Evolutionary conservation across 1,140 invertebrate genomes (phyloP), one percentile per base, ranked within the genome.

Genomic region (Dinothrombium tinctorium): DNA sequence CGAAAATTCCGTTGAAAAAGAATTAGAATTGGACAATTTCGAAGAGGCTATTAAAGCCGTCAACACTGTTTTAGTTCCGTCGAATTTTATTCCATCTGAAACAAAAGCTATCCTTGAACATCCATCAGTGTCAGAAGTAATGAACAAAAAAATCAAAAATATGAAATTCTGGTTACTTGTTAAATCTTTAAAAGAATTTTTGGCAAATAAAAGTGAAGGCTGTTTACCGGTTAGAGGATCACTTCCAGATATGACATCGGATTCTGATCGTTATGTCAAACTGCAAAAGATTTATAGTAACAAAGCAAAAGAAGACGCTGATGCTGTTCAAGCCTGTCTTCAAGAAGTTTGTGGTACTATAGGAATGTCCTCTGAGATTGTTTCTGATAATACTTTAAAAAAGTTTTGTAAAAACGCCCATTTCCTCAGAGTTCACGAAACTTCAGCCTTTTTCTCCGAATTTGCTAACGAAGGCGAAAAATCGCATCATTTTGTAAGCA

Each of bases 161-260:
- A 12, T 12, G 15, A 50, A 55, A 33, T 96, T 96, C 59, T 98
- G 90, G 90, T 76, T 95, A 19, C 73, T 95, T 63, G 76, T 74
- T 32, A 71, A 74, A 51, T 87, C 86, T 3, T 56, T 98, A 0
- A 73, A 76, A 61, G 75, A 82, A 53, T 94, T 95, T 63, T 67
- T 78, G 50, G 71, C 74, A 37, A 15, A 38, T 41, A 39, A 39
- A 35, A 25, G 37, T 15, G 6, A 41, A 23, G 81, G 79, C 8
- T 62, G 64, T 36, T 59, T 96, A 19, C 90, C 92, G 7, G 53
- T 98, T 4, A 68, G 74, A 50, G 92, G 92, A 17, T 69, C 74
- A n/a, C 61, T 98, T 35, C 92, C 92, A 12, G 92, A 98, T 59
- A 98, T 98, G 92, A 87, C 83, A 9, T 74, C 87, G 14, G 86